Conservation (phyloP, 2,797 vertebrate genomes). For the Diglossa cyanea region DNA sequence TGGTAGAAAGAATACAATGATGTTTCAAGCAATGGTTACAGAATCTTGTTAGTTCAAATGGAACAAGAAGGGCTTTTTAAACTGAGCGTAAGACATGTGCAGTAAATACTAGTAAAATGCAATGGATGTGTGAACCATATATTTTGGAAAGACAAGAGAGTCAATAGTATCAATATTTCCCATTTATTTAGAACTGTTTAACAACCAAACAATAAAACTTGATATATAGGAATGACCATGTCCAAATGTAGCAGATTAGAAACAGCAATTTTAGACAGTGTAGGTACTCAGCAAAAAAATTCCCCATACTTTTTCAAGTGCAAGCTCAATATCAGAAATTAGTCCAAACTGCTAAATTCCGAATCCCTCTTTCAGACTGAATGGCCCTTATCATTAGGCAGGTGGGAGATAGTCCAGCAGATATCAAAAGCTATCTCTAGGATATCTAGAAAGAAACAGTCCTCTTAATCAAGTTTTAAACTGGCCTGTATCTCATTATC, state of each 20-base stretch:
- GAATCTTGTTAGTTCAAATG: neutral
- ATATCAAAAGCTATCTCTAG: neutral
- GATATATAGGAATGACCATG: neutral
- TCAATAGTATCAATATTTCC: neutral
- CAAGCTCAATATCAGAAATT: neutral
- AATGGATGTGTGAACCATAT: neutral
- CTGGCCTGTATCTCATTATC: neutral
- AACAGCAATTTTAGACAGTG: neutral
- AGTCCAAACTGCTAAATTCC: neutral
- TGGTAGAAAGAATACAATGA: neutral
- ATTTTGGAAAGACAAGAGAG: neutral
- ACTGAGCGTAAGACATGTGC: neutral
- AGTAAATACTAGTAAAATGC: neutral
- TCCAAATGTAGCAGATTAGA: neutral
- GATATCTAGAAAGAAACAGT: neutral
- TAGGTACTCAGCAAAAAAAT: neutral
- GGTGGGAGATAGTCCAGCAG: neutral
- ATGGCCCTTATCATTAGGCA: neutral
- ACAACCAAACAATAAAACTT: neutral
- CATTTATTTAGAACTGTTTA: neutral
- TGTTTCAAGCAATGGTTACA: neutral
- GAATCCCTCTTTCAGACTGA: neutral
- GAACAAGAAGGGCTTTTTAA: neutral
- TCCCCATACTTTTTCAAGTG: neutral
- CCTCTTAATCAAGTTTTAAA: neutral